A percentile compares a stretch with the other conserved stretches of the same genome.
Evolutionary conservation across 2,113 vertebrate species (phyloP).

Genomic region (Thalassoma bifasciatum): DNA sequence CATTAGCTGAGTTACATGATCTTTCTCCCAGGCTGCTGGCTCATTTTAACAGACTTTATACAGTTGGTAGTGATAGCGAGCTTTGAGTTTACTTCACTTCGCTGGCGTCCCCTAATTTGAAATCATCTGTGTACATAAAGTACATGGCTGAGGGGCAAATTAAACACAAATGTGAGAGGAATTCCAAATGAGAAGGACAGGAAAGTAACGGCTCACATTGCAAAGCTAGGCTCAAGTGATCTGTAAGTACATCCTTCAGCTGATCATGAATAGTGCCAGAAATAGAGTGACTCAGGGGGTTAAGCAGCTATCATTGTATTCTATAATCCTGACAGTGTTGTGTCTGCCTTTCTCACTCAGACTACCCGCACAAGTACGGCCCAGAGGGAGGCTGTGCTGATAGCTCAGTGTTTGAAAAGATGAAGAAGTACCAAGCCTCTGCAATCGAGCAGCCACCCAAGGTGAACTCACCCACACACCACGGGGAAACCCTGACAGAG

Average conservation of each 20-base stretch:
- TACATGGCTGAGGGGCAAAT: conserved; percentile 57
- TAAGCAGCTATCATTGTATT: conserved; percentile 76
- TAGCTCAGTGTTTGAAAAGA: conserved; percentile 94
- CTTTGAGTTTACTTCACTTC: conserved; percentile 44
- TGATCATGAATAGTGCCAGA: conserved; percentile 68
- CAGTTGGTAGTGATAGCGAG: conserved; percentile 45
- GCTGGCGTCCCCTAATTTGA: conserved; percentile 49
- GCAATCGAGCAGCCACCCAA: conserved; percentile 79
- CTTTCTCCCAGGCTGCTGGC: conserved; percentile 58
- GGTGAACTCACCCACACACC: conserved; percentile 66
- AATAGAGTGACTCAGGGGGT: conserved; percentile 75
- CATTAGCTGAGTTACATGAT: conserved; percentile 68
- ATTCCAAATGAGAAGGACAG: conserved; percentile 57
- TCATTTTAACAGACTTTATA: conserved; percentile 57
- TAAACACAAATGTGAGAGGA: conserved; percentile 58
- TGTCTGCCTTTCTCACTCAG: conserved; percentile 78
- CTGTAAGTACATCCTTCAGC: conserved; percentile 72
- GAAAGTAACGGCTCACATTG: conserved; percentile 54
- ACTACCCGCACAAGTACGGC: conserved; percentile 97
- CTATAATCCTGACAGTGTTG: conserved; percentile 73
- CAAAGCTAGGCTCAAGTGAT: conserved; percentile 65
- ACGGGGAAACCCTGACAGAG: conserved; percentile 2
- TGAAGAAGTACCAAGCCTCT: conserved; percentile 94
- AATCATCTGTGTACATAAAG: conserved; percentile 63
- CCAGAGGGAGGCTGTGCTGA: conserved; percentile 96